These are phyloP conservation scores for Callinectes sapidus DNA, from an alignment of 2,888 invertebrate genomes.

Conservation along the genomic window DNA sequence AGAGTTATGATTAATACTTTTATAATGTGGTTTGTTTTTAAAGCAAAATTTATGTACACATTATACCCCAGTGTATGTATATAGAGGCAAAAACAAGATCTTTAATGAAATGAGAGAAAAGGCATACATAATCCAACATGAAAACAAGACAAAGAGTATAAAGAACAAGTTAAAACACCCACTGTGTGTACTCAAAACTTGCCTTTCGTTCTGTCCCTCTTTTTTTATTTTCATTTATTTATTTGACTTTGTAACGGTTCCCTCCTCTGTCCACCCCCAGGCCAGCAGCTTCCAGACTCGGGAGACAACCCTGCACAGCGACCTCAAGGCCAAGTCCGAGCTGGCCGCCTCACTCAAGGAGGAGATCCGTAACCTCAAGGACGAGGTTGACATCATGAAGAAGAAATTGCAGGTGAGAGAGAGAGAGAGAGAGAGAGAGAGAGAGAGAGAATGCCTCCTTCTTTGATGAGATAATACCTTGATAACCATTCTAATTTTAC, in stretches of 20 bases:
- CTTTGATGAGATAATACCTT: too few species aligned
- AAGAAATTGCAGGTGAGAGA: slow-evolving; percentile 70
- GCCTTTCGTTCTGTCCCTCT: background rate
- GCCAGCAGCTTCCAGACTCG: slow-evolving; percentile 61
- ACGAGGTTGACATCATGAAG: slow-evolving; percentile 71
- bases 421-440: slow-evolving; percentile 7
- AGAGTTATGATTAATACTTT: too few species aligned
- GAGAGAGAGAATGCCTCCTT: background rate
- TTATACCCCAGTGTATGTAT: too few species aligned
- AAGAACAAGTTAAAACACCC: background rate
- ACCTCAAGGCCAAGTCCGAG: slow-evolving; percentile 70
- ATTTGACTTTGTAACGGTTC: background rate
- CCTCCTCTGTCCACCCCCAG: slow-evolving; percentile 42
- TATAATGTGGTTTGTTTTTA: too few species aligned
- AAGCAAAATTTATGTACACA: too few species aligned
- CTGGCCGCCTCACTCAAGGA: slow-evolving; percentile 65
- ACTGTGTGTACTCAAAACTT: background rate
- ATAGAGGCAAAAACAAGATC: too few species aligned
- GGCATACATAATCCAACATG: too few species aligned
- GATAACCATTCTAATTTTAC: too few species aligned
- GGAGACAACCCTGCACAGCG: slow-evolving; percentile 61
- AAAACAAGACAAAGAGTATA: too few species aligned
- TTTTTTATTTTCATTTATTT: too few species aligned
- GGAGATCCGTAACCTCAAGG: slow-evolving; percentile 70
- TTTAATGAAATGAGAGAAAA: too few species aligned